Evolutionary conservation across 2,113 vertebrate species (phyloP).

Genomic region (Erythrolamprus reginae): DNA sequence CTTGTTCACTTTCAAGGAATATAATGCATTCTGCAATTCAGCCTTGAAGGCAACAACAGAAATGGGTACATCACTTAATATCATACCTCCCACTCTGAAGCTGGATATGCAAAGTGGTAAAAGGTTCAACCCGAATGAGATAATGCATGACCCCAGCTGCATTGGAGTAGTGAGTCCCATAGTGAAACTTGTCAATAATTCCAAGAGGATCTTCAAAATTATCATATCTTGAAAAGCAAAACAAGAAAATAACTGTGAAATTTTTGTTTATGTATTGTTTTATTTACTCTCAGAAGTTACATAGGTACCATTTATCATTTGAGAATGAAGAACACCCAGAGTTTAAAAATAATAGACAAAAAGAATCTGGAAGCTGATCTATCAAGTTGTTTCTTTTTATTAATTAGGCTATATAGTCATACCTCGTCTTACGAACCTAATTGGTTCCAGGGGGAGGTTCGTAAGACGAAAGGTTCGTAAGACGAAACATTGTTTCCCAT

Average conservation of each 20-base stretch:
- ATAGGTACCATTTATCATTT: not conserved
- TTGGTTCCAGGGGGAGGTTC: no score
- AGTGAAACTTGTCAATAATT: conserved; percentile 93
- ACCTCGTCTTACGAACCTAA: no score
- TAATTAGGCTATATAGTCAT: no score
- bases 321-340: not conserved
- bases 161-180: conserved; percentile 97
- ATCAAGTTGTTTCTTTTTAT: not conserved
- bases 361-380: not conserved
- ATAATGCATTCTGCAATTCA: not conserved
- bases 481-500: no score
- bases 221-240: conserved; percentile 75
- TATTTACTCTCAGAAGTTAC: not conserved
- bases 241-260: not conserved
- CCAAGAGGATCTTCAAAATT: conserved; percentile 96
- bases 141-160: conserved; percentile 98
- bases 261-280: not conserved
- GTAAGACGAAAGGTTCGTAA: no score
- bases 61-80: not conserved
- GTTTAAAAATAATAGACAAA: not conserved
- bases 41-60: not conserved
- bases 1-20: not conserved
- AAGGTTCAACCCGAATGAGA: conserved; percentile 91
- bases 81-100: conserved; percentile 91
- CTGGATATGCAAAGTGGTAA: conserved; percentile 94